Evolutionary conservation across 2,113 vertebrate species (phyloP).

Genomic region (Anseranas semipalmata): DNA sequence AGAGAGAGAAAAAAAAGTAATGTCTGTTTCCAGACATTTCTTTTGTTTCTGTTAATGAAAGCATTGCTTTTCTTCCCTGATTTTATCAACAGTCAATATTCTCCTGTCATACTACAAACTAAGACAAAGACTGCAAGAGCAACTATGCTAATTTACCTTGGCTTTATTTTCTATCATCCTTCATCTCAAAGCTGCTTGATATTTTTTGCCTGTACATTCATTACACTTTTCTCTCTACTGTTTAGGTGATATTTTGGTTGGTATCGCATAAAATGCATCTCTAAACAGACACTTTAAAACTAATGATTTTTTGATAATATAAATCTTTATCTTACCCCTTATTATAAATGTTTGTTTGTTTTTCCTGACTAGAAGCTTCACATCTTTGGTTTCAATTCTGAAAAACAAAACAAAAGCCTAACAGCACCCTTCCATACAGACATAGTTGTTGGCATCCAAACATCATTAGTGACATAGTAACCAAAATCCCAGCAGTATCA

Average conservation of each 20-base stretch:
- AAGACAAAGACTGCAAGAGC: neutral
- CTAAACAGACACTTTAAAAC: neutral
- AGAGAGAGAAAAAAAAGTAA: neutral
- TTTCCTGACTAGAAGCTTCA: neutral
- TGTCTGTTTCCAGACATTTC: neutral
- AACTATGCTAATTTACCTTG: neutral
- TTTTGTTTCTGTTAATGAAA: too few relatives aligned
- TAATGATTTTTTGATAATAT: neutral
- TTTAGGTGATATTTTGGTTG: neutral
- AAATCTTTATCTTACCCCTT: neutral
- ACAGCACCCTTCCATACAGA: neutral
- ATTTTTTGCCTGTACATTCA: neutral
- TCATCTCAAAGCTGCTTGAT: neutral
- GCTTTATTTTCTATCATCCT: neutral
- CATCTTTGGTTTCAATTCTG: neutral
- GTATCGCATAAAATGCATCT: neutral
- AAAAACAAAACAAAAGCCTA: neutral
- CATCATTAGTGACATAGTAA: neutral
- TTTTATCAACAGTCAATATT: constrained; percentile 8
- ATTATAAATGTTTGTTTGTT: neutral
- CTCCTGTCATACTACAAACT: neutral
- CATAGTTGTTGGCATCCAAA: neutral
- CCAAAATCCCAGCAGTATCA: neutral
- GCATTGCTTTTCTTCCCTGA: neutral
- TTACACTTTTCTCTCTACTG: neutral